A percentile compares a stretch with the other conserved stretches of the same genome.
Evolutionary conservation across 2,797 vertebrate species (phyloP).

Genomic region (Pseudopleuronectes americanus): DNA sequence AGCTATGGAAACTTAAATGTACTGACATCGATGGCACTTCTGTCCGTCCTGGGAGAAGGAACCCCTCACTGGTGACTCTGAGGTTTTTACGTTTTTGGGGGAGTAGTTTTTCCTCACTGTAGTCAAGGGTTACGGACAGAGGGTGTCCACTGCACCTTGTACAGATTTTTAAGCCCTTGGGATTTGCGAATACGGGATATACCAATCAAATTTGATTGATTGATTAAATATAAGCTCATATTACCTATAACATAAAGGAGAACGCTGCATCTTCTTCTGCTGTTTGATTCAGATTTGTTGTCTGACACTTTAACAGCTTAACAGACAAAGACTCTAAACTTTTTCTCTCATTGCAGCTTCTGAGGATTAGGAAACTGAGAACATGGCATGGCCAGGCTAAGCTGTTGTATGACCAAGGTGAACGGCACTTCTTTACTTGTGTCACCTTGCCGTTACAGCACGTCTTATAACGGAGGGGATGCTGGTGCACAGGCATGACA

Average conservation of each 20-base stretch:
- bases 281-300: not conserved
- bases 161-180: too few species aligned
- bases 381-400: constrained; percentile 17
- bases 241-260: not conserved
- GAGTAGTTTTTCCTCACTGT: too few species aligned
- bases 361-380: constrained; percentile 22
- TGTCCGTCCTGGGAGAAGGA: too few species aligned
- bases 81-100: too few species aligned
- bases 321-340: constrained; percentile 7
- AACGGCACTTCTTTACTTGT: constrained; percentile 1
- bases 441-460: not conserved
- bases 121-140: too few species aligned
- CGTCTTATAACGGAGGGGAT: constrained; percentile 11
- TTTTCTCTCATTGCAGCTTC: constrained; percentile 7
- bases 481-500: constrained; percentile 5
- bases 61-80: too few species aligned
- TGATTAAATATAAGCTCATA: not conserved
- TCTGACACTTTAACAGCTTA: not conserved
- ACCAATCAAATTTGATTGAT: too few species aligned
- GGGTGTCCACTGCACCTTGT: too few species aligned
- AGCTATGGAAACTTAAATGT: not conserved
- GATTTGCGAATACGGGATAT: too few species aligned
- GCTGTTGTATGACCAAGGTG: constrained; percentile 12
- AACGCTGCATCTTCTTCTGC: not conserved
- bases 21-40: too few species aligned